Conservation (phyloP, 35 echinoderm and acorn worm genomes). For the Ophiothrix spiculata region DNA sequence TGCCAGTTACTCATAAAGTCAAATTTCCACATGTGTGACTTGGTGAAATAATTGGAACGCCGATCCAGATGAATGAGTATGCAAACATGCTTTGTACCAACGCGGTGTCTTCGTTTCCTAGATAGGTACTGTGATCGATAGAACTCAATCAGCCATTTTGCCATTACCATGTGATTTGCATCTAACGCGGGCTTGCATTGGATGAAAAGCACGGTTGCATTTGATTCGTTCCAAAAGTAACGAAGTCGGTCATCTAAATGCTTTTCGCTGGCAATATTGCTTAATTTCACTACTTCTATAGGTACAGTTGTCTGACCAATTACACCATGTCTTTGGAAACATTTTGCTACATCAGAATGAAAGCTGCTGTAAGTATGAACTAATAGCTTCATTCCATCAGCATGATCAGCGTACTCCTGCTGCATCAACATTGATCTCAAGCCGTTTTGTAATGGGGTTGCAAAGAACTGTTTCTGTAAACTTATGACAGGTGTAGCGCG, state of each 20-base stretch:
- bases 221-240: background rate
- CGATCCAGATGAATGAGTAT: conserved; percentile 5
- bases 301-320: background rate
- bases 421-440: background rate
- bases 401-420: background rate
- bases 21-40: conserved; percentile 12
- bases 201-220: conserved; percentile 14
- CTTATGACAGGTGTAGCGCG: background rate
- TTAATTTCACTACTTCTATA: conserved; percentile 27
- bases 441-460: background rate
- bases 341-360: conserved; percentile 5
- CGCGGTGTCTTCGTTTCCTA: no score
- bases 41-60: background rate
- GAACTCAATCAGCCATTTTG: conserved; percentile 7
- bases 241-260: conserved; percentile 3
- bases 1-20: conserved; percentile 28
- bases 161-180: conserved; percentile 32
- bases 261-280: background rate
- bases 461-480: background rate
- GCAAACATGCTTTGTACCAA: background rate
- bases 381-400: background rate
- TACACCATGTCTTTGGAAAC: background rate
- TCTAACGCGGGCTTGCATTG: conserved; percentile 24
- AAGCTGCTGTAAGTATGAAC: conserved; percentile 28
- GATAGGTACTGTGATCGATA: background rate